Conservation (phyloP, 2,888 invertebrate genomes). For the Drosophila kuntzei region DNA sequence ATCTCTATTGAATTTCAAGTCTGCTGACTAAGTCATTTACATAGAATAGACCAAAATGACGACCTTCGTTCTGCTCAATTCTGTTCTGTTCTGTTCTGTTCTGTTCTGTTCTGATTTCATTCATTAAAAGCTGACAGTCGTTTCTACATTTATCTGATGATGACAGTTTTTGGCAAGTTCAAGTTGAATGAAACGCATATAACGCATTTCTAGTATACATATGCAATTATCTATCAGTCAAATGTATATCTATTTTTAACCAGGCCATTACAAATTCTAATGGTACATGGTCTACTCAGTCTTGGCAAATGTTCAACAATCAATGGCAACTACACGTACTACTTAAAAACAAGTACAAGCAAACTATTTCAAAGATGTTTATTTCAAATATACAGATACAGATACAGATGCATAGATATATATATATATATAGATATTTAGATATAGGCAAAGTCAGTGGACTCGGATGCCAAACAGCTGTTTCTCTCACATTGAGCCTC, state of each 20-base stretch:
- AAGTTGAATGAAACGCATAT: slow-evolving; percentile 72
- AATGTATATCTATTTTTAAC: slow-evolving; percentile 58
- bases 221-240: slow-evolving; percentile 16
- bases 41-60: slow-evolving; percentile 11
- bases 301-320: slow-evolving; percentile 62
- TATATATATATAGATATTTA: slow-evolving; percentile 14
- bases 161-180: slow-evolving; percentile 69
- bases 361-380: slow-evolving; percentile 52
- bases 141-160: slow-evolving; percentile 33
- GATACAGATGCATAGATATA: not conserved
- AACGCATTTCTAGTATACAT: slow-evolving; percentile 18
- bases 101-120: slow-evolving; percentile 53
- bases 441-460: slow-evolving; percentile 14
- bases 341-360: slow-evolving; percentile 54
- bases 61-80: slow-evolving; percentile 28
- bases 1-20: slow-evolving; percentile 24
- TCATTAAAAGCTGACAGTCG: slow-evolving; percentile 58
- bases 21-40: slow-evolving; percentile 50
- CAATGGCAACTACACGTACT: slow-evolving; percentile 25
- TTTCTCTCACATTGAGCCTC: slow-evolving; percentile 34
- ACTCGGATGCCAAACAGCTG: slow-evolving; percentile 60
- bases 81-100: slow-evolving; percentile 20
- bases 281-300: slow-evolving; percentile 40
- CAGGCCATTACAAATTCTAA: slow-evolving; percentile 60
- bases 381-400: slow-evolving; percentile 35